Percentiles rank a stretch among this genome's conserved stretches.
Evolutionary conservation across 2,797 vertebrate genomes (phyloP).

Genomic region (Alca torda): DNA sequence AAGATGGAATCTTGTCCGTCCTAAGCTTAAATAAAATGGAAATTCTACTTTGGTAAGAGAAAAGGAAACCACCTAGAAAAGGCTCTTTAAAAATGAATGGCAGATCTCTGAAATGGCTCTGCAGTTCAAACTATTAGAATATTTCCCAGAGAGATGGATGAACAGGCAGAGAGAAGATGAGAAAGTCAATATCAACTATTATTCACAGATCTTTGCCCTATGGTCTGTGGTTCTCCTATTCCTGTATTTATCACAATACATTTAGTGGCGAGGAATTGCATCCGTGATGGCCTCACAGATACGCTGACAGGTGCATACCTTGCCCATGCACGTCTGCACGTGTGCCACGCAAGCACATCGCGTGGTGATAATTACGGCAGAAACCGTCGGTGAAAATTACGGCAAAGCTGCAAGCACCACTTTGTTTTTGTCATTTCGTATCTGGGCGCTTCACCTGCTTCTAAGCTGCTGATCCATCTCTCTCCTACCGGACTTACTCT

Average conservation of each 20-base stretch:
- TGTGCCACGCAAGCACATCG: fast-evolving
- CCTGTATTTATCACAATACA: not conserved
- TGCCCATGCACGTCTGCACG: fast-evolving
- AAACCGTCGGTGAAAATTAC: not conserved
- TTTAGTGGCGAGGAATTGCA: not conserved
- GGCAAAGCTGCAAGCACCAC: not conserved
- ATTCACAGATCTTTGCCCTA: not conserved
- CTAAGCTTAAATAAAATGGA: not conserved
- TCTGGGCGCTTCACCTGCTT: not conserved
- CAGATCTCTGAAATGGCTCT: not conserved
- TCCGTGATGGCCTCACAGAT: not conserved
- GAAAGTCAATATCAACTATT: slow-evolving; percentile 27
- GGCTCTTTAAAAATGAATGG: not conserved
- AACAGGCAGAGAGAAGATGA: slow-evolving; percentile 5
- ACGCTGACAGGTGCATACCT: fast-evolving
- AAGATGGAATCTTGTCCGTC: not conserved
- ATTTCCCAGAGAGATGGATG: slow-evolving; percentile 23
- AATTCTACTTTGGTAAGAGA: not conserved
- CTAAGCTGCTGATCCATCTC: not conserved
- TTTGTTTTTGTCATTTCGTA: not conserved
- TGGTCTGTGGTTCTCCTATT: not conserved
- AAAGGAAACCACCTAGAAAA: not conserved
- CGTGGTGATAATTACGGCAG: not conserved
- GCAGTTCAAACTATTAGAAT: not conserved
- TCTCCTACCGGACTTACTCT: not conserved